Percentiles rank a stretch among this genome's conserved stretches.
Evolutionary conservation across 2,797 vertebrate genomes (phyloP).

Genomic region (Aratinga solstitialis): DNA sequence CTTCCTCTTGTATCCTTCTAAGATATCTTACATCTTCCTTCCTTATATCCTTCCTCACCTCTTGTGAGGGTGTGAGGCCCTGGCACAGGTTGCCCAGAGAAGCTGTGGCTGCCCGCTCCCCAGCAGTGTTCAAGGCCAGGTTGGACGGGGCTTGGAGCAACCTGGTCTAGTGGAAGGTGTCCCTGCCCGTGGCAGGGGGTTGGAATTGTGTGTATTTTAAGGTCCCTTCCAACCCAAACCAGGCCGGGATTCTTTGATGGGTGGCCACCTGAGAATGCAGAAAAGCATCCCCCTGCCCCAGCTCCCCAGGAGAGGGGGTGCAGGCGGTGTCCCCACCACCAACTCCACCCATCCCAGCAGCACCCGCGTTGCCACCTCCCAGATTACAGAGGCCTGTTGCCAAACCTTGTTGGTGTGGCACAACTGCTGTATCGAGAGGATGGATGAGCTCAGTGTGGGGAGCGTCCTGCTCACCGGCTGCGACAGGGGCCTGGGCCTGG

Average conservation of each 20-base stretch:
- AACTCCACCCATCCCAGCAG: not conserved
- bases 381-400: not conserved
- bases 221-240: not conserved
- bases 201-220: not conserved
- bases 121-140: not conserved
- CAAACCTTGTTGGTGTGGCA: not conserved
- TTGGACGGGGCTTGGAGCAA: not conserved
- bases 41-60: too few species aligned
- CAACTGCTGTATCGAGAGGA: not conserved
- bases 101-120: too few species aligned
- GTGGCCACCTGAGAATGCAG: not conserved
- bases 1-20: too few species aligned
- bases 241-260: too few species aligned
- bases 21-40: too few species aligned
- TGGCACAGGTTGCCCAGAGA: too few species aligned
- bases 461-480: conserved; percentile 8
- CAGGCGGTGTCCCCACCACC: not conserved
- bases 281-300: not conserved
- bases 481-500: not conserved
- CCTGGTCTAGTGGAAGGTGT: not conserved
- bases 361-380: not conserved
- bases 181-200: not conserved
- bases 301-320: not conserved
- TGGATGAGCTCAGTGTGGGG: not conserved
- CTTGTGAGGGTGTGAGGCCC: too few species aligned